Percentiles rank a stretch among this genome's conserved stretches.
phyloP scores from a whole-genome alignment of 2,888 invertebrate species.

The Osedax fenrisi region DNA sequence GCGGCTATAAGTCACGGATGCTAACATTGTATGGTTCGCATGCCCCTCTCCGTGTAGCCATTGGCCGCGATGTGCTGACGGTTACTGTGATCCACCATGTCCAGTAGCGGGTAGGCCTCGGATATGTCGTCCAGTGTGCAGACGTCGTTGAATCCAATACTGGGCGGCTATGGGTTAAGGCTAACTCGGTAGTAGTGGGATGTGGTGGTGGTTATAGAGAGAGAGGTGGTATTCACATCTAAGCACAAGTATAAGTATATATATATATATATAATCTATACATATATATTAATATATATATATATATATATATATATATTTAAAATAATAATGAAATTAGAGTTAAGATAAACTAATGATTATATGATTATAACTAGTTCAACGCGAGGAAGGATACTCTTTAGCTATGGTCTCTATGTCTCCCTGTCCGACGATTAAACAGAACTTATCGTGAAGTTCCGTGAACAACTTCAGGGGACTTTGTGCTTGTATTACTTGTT shows the following conservation, averaged over 20 bases:
- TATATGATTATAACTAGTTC: too few species aligned
- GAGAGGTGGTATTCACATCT: not conserved
- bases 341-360: too few species aligned
- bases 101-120: slow-evolving; percentile 48
- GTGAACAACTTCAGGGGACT: slow-evolving; percentile 46
- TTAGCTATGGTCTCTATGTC: slow-evolving; percentile 45
- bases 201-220: too few species aligned
- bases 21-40: not conserved
- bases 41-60: not conserved
- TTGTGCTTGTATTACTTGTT: slow-evolving; percentile 48
- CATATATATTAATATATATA: too few species aligned
- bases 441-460: slow-evolving; percentile 45
- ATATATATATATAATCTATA: too few species aligned
- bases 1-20: too few species aligned
- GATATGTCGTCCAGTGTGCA: slow-evolving; percentile 47
- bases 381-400: slow-evolving; percentile 51
- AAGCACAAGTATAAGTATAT: too few species aligned
- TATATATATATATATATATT: too few species aligned
- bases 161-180: slow-evolving; percentile 32
- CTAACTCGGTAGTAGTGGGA: too few species aligned
- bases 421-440: slow-evolving; percentile 49
- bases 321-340: too few species aligned
- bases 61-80: slow-evolving; percentile 41
- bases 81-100: slow-evolving; percentile 49
- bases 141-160: slow-evolving; percentile 47